Evolutionary conservation across 2,888 invertebrate genomes (phyloP), one percentile per base, ranked within the genome.

Genomic region (Cantharis rustica): DNA sequence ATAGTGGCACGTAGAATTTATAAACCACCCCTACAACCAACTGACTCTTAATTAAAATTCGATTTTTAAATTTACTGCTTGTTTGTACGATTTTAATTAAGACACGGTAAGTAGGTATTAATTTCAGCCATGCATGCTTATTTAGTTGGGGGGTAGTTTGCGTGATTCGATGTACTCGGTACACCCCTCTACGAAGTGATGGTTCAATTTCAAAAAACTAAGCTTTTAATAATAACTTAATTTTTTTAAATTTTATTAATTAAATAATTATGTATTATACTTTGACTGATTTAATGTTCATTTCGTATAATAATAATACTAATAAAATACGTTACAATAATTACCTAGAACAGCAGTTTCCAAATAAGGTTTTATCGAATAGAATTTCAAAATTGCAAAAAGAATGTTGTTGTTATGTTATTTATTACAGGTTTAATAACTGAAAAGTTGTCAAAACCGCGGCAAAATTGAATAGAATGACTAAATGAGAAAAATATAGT

Each of bases 1-100:
- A 85, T 83, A 81, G 83, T 83, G 81, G 83, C 84, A 83, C 81
- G 84, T 85, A 47, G 47, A 47, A 47, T 47, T 47, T 47, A 47
- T n/a, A 47, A 82, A 83, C 81, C 80, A 82, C 82, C 80, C 83
- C 81, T 84, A 84, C 83, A 83, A 82, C 84, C 82, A 84, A 47
- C 47, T 47, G 47, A 47, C 47, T 47, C 47, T 47, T 47, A 47
- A 47, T 47, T 47, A 47, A 47, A 47, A 47, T 47, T 47, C n/a
- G 47, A n/a, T n/a, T 47, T 47, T 47, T 0, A n/a, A 47, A 47
- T 47, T 47, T 47, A 47, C n/a, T 47, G 47, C 47, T n/a, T 47
- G n/a, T 47, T 47, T 47, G 47, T 47, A n/a, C 13, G n/a, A n/a
- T 47, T 47, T 47, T 47, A 47, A 47, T 47, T 47, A 47, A 47